These are phyloP conservation scores for Greenwoodochromis staneri DNA, from an alignment of 2,113 vertebrate species.

Conservation along the genomic window DNA sequence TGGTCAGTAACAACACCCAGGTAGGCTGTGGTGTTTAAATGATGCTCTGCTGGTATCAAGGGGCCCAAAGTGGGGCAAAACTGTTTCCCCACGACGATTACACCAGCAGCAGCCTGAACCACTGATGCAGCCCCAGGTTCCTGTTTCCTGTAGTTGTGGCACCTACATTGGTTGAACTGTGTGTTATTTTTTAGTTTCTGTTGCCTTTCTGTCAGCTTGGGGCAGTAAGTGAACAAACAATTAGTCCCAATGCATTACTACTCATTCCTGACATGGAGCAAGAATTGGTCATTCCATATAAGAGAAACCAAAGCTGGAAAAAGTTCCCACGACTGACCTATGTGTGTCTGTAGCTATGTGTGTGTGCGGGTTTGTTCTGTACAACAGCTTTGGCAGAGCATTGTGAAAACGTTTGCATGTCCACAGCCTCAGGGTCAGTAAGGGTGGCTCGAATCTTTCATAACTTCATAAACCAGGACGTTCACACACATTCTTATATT, in stretches of 20 bases:
- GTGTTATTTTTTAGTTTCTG: background rate
- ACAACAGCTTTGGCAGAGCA: background rate
- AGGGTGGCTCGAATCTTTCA: background rate
- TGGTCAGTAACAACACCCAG: background rate
- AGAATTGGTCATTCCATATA: background rate
- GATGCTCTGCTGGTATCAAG: background rate
- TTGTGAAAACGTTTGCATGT: background rate
- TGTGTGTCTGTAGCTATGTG: background rate
- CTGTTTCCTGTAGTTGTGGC: background rate
- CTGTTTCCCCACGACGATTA: background rate
- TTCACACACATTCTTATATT: background rate
- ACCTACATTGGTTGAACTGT: background rate
- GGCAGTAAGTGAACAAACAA: background rate
- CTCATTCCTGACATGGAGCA: background rate
- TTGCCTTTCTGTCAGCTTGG: background rate
- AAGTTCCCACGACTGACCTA: background rate
- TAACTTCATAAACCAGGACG: background rate
- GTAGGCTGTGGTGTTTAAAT: background rate
- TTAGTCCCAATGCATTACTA: background rate
- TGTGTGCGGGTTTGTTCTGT: background rate
- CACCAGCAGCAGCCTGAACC: background rate
- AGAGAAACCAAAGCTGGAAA: background rate
- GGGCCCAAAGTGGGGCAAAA: background rate
- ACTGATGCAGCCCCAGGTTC: background rate
- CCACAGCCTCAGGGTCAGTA: fast-evolving